These are phyloP conservation scores for Miniopterus natalensis DNA, from an alignment of 2,113 vertebrate genomes.

Conservation along the genomic window DNA sequence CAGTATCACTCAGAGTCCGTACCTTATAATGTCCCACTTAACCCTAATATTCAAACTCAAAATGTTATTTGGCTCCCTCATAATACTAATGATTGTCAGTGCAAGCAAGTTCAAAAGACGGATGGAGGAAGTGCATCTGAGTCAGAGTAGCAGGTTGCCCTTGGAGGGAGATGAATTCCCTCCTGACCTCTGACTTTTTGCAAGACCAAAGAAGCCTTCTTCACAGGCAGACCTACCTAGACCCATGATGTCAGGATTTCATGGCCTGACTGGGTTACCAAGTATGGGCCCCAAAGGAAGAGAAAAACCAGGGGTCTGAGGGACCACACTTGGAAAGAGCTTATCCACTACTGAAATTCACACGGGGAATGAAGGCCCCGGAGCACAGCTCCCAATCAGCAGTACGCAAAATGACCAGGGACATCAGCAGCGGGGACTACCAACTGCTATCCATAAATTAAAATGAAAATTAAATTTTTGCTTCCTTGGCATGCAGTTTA, in stretches of 20 bases:
- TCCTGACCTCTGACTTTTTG: background rate
- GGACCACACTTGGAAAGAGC: background rate
- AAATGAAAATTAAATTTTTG: background rate
- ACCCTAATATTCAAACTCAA: background rate
- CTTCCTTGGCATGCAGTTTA: conserved; percentile 56
- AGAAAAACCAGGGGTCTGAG: background rate
- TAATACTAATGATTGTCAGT: background rate
- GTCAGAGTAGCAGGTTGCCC: background rate
- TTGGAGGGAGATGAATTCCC: background rate
- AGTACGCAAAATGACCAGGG: background rate
- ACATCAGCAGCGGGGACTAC: background rate
- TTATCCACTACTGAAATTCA: conserved; percentile 5
- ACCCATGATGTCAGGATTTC: background rate
- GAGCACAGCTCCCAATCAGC: background rate
- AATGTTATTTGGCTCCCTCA: background rate
- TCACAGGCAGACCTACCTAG: background rate
- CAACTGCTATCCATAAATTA: conserved; percentile 22
- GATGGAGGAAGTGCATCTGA: background rate
- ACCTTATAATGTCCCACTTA: background rate
- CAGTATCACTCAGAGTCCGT: background rate
- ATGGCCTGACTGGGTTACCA: background rate
- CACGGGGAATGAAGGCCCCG: background rate
- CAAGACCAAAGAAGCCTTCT: background rate
- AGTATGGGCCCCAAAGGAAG: background rate
- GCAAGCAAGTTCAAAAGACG: background rate